Evolutionary conservation across 2,888 invertebrate genomes (phyloP), one percentile per base, ranked within the genome.

Genomic region (Yponomeuta sedellus): DNA sequence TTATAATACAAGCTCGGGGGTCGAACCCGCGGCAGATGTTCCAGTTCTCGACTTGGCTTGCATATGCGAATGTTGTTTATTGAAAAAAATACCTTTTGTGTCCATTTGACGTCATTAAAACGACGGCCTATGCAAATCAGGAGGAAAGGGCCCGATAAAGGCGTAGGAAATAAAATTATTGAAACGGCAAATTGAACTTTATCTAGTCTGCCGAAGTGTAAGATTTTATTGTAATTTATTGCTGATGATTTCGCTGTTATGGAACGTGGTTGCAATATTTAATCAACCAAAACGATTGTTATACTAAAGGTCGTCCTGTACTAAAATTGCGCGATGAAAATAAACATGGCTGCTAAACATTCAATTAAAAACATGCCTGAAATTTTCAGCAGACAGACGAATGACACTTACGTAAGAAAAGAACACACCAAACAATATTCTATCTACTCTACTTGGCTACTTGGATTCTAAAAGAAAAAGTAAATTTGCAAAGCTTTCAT

Each of bases 81-180:
- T 84, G 83, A 85, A 88, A 77, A 86, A 90, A 89, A 87, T 1
- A 3, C 81, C 90, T 85, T 85, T 91, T 91, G 90, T 90, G 90
- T 89, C 87, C 77, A 86, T 89, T 90, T 62, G 86, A 81, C 83
- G 86, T 88, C 86, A 84, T 85, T 5, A 86, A 83, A 86, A 84
- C 81, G 84, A 82, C 83, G 77, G 82, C 86, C 44, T 16, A 91
- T 91, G 91, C 90, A 91, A 91, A 91, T 91, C 90, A 90, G 88
- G 79, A 77, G 71, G 71, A 34, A 25, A 11, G 39, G 19, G 20
- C 40, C 10, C 66, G 64, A 65, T 67, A 64, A 67, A 12, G 58
- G 57, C 10, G 12, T 25, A 22, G 59, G 19, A 59, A 20, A 16
- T n/a, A 62, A 28, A n/a, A n/a, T 16, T 19, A 11, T n/a, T 19